Evolutionary conservation across 1,140 invertebrate species (phyloP).

Genomic region (Hyposmocoma kahamanoa): DNA sequence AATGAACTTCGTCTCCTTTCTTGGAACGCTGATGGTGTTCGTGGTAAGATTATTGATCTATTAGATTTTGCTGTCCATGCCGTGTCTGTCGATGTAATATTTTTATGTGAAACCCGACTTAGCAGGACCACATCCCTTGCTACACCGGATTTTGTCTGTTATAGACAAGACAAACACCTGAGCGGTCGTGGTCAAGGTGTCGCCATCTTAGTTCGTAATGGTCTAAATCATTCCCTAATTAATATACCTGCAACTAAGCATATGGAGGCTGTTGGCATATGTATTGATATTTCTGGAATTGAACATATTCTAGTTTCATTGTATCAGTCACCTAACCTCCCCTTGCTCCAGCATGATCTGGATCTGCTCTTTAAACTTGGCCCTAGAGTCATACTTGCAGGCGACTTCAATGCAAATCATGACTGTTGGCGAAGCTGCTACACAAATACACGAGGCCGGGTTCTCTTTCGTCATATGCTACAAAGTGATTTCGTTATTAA

Average conservation of each 20-base stretch:
- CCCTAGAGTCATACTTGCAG: no score
- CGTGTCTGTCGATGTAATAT: neutral
- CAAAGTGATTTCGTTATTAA: no score
- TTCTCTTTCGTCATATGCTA: no score
- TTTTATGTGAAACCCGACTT: neutral
- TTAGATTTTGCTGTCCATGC: neutral
- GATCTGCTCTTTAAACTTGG: no score
- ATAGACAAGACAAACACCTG: slow-evolving; percentile 1
- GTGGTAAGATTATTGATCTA: neutral
- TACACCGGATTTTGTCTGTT: neutral
- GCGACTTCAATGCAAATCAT: no score
- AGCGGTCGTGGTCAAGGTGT: slow-evolving; percentile 3
- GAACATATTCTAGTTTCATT: slow-evolving; percentile 1
- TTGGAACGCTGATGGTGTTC: slow-evolving; percentile 4
- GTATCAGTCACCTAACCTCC: slow-evolving; percentile 1
- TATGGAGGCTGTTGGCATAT: neutral
- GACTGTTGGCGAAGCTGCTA: no score
- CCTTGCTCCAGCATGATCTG: no score
- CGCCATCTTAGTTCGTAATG: neutral
- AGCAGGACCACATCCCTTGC: neutral
- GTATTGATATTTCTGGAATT: neutral
- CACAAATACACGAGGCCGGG: no score
- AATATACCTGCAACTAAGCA: neutral
- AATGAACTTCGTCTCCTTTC: neutral
- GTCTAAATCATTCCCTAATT: neutral